phyloP scores from a whole-genome alignment of 2,797 vertebrate species.

The Decapterus maruadsi region DNA sequence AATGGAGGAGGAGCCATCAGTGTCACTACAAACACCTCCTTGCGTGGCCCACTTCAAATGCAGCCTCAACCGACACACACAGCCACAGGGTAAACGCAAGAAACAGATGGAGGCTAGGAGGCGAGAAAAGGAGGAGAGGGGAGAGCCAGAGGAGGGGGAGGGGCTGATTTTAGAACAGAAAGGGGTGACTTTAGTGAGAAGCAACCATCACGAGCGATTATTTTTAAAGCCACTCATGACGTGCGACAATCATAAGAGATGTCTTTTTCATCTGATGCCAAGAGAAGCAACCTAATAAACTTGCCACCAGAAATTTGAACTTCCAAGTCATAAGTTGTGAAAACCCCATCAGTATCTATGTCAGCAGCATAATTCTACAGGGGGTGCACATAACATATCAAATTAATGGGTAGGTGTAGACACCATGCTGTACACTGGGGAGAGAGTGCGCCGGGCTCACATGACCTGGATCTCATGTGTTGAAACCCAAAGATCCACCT shows the following conservation, averaged over 20 bases:
- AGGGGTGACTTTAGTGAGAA: conserved; percentile 31
- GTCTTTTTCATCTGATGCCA: conserved; percentile 24
- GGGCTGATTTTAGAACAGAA: conserved; percentile 27
- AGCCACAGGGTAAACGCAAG: conserved; percentile 74
- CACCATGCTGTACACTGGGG: conserved; percentile 51
- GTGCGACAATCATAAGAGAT: conserved; percentile 3
- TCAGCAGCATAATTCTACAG: conserved; percentile 38
- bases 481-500: conserved; percentile 64
- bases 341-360: conserved; percentile 45
- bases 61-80: conserved; percentile 64
- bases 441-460: conserved; percentile 61
- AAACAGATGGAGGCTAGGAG: conserved; percentile 78
- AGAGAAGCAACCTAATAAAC: conserved; percentile 48
- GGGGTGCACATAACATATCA: conserved; percentile 53
- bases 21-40: conserved; percentile 77
- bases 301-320: conserved; percentile 50
- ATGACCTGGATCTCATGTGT: conserved; percentile 59
- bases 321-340: conserved; percentile 47
- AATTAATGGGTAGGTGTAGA: conserved; percentile 63
- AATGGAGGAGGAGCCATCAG: conserved; percentile 61
- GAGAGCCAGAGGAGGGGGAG: conserved; percentile 29
- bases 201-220: conserved; percentile 37
- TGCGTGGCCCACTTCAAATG: conserved; percentile 74
- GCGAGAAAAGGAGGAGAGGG: conserved; percentile 40
- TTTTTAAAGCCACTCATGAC: conserved; percentile 20